phyloP scores from a whole-genome alignment of 2,888 invertebrate species.

The Oligia latruncula region DNA sequence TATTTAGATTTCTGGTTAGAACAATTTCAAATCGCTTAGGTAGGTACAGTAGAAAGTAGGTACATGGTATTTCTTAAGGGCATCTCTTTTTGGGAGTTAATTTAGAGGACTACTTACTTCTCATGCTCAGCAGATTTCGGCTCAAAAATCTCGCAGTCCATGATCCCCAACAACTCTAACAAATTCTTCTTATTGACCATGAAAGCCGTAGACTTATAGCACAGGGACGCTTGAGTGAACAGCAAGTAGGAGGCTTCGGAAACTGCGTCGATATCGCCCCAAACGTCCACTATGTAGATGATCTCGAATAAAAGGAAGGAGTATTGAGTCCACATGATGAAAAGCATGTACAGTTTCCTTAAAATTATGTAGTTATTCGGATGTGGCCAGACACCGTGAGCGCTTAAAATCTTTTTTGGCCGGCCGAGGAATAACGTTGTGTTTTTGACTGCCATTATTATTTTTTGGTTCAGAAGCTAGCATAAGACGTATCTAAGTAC shows the following conservation, averaged over 20 bases:
- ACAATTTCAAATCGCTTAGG: background rate
- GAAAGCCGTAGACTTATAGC: constrained; percentile 81
- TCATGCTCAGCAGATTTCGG: constrained; percentile 74
- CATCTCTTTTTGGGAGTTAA: background rate
- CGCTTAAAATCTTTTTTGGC: constrained; percentile 75
- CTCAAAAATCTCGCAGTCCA: constrained; percentile 76
- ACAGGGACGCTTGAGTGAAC: constrained; percentile 83
- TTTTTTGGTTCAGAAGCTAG: background rate
- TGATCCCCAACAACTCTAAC: constrained; percentile 70
- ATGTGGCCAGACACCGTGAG: constrained; percentile 80
- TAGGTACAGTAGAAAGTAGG: background rate
- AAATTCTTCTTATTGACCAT: constrained; percentile 75
- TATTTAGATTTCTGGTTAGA: background rate
- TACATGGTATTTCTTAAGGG: too few relatives aligned
- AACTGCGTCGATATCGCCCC: constrained; percentile 82
- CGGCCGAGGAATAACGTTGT: constrained; percentile 74
- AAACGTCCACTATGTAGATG: constrained; percentile 79
- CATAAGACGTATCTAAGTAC: background rate
- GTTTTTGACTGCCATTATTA: constrained; percentile 69
- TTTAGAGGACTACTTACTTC: constrained; percentile 69
- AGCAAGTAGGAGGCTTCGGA: constrained; percentile 82
- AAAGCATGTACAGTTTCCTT: constrained; percentile 71
- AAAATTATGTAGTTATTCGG: constrained; percentile 67
- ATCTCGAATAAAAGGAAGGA: constrained; percentile 81
- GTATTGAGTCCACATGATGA: constrained; percentile 78